phyloP scores from a whole-genome alignment of 2,113 vertebrate species.

The Rhynchomys soricoides region DNA sequence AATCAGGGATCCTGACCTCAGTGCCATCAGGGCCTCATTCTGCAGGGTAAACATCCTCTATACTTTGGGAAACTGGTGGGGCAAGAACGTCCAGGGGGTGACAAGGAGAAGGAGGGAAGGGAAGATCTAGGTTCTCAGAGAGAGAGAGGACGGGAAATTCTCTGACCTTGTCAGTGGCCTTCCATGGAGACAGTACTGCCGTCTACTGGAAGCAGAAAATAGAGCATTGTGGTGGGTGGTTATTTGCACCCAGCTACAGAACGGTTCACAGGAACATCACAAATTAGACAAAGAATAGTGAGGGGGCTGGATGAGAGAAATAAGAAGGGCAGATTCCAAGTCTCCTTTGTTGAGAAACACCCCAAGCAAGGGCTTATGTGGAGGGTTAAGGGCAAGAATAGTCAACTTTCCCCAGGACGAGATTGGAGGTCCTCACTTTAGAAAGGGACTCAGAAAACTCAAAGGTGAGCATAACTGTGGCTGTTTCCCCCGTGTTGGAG shows the following conservation, averaged over 20 bases:
- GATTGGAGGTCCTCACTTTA: not conserved
- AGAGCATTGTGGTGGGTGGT: accelerated
- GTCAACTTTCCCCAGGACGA: not conserved
- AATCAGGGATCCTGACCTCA: constrained; percentile 47
- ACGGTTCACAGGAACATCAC: not conserved
- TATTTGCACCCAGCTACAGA: not conserved
- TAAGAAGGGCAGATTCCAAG: not conserved
- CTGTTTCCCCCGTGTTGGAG: not conserved
- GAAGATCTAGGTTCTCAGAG: not conserved
- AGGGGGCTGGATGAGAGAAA: not conserved
- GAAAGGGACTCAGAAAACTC: not conserved
- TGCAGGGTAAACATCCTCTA: constrained; percentile 56
- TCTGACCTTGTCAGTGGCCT: not conserved
- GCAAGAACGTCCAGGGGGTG: constrained; percentile 15
- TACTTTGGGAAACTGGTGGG: constrained; percentile 51
- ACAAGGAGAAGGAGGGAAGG: not conserved
- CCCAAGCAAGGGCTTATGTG: not conserved
- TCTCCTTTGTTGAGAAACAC: not conserved
- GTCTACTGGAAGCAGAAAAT: not conserved
- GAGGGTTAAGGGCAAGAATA: not conserved
- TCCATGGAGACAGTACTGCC: not conserved
- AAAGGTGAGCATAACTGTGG: not conserved
- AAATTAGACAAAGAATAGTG: not conserved
- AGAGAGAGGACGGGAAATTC: not conserved
- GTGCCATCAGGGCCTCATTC: not conserved